A percentile compares a stretch with the other conserved stretches of the same genome.
These are phyloP conservation scores for Lates calcarifer DNA, from an alignment of 2,113 vertebrate genomes.

Conservation along the genomic window DNA sequence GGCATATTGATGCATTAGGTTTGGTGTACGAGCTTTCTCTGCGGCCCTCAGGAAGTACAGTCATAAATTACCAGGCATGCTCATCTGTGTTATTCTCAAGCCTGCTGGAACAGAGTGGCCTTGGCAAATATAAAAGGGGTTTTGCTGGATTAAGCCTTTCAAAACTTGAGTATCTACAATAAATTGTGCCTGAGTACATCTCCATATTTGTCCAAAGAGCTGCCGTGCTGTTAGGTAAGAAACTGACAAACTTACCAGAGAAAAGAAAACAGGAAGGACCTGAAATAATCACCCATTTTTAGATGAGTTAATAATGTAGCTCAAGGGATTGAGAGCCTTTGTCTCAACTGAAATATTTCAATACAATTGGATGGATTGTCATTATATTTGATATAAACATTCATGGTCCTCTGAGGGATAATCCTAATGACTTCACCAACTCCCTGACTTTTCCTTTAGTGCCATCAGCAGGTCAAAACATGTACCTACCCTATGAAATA, in stretches of 20 bases:
- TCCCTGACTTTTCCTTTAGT: too few species aligned
- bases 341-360: neutral
- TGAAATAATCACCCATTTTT: neutral
- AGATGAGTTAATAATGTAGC: neutral
- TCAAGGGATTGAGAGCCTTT: neutral
- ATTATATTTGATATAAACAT: neutral
- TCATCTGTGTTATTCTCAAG: slow-evolving; percentile 39
- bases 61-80: slow-evolving; percentile 37
- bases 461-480: too few species aligned
- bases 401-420: neutral
- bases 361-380: neutral
- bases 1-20: slow-evolving; percentile 17
- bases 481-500: too few species aligned
- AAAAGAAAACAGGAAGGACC: too few species aligned
- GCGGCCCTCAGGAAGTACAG: slow-evolving; percentile 35
- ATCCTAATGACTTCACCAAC: neutral
- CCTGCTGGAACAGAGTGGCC: slow-evolving; percentile 41
- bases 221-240: slow-evolving; percentile 6
- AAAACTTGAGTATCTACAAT: neutral
- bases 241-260: neutral
- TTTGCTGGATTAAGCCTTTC: slow-evolving; percentile 13
- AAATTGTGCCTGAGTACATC: slow-evolving; percentile 13
- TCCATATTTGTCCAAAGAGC: slow-evolving; percentile 14
- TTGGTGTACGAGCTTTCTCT: neutral
- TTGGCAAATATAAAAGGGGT: neutral